Evolutionary conservation across 2,888 invertebrate genomes (phyloP).

Genomic region (Pelosia muscerda): DNA sequence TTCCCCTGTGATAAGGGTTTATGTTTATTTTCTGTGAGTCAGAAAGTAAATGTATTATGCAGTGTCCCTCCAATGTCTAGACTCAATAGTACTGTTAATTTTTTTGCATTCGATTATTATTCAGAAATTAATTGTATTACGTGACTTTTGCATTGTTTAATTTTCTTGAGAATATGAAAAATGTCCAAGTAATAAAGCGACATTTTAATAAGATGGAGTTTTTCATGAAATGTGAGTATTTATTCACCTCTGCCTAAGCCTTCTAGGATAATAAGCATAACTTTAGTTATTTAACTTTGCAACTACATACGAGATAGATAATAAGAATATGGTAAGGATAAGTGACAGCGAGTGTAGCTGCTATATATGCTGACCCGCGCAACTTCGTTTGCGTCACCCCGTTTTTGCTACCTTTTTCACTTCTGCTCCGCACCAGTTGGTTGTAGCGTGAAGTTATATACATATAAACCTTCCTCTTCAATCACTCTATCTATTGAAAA

Average conservation of each 20-base stretch:
- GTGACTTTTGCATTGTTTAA: neutral
- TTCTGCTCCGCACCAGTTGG: too few relatives aligned
- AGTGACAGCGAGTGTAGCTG: too few relatives aligned
- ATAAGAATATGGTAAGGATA: too few relatives aligned
- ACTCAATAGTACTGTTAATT: slow-evolving; percentile 47
- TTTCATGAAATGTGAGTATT: neutral
- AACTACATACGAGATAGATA: too few relatives aligned
- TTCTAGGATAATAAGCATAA: neutral
- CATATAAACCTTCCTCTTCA: too few relatives aligned
- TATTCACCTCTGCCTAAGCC: neutral
- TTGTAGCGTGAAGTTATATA: too few relatives aligned
- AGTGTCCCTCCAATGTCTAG: slow-evolving; percentile 59
- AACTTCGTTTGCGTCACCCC: too few relatives aligned
- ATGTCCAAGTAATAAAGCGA: neutral
- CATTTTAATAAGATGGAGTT: neutral
- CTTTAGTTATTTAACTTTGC: too few relatives aligned
- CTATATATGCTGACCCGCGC: too few relatives aligned
- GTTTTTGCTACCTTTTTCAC: too few relatives aligned
- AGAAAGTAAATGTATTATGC: slow-evolving; percentile 16
- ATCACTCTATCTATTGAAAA: too few relatives aligned
- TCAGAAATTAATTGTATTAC: slow-evolving; percentile 31
- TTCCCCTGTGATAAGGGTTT: slow-evolving; percentile 12
- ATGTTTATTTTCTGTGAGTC: slow-evolving; percentile 1
- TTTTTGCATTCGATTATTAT: slow-evolving; percentile 29
- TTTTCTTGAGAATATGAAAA: neutral